Evolutionary conservation across 2,113 vertebrate genomes (phyloP).

Genomic region (Podilymbus podiceps): DNA sequence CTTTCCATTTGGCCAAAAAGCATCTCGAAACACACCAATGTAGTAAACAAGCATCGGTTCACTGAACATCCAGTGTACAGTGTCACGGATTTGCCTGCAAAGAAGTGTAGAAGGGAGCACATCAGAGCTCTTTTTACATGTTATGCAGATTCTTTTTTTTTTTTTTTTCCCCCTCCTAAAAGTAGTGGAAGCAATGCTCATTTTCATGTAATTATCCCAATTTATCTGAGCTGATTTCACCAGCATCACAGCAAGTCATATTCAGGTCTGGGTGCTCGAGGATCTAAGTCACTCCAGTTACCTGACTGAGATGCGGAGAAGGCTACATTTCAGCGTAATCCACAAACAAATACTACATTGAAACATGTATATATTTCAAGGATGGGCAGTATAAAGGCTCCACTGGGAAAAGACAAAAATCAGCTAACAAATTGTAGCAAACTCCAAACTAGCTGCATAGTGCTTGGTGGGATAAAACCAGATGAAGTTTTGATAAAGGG

Average conservation of each 20-base stretch:
- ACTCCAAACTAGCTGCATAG: neutral
- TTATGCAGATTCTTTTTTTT: neutral
- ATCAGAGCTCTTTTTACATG: neutral
- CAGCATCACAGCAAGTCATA: neutral
- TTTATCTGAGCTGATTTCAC: neutral
- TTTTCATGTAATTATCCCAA: neutral
- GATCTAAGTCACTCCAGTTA: neutral
- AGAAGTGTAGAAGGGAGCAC: neutral
- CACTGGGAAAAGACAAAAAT: neutral
- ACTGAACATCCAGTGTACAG: conserved; percentile 95
- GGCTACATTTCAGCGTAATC: neutral
- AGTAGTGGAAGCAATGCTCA: neutral
- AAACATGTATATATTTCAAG: neutral
- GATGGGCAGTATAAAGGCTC: neutral
- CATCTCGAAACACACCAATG: conserved; percentile 90
- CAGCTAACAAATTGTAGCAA: neutral
- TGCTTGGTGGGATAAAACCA: neutral
- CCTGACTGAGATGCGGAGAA: neutral
- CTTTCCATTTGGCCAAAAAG: conserved; percentile 93
- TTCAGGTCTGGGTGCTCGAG: neutral
- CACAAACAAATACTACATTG: neutral
- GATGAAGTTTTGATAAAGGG: neutral
- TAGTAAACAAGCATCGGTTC: conserved; percentile 97
- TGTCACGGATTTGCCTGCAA: conserved; percentile 95
- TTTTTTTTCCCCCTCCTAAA: neutral